Evolutionary conservation across 2,797 vertebrate genomes (phyloP).

Genomic region (Ctenopoma multispine): DNA sequence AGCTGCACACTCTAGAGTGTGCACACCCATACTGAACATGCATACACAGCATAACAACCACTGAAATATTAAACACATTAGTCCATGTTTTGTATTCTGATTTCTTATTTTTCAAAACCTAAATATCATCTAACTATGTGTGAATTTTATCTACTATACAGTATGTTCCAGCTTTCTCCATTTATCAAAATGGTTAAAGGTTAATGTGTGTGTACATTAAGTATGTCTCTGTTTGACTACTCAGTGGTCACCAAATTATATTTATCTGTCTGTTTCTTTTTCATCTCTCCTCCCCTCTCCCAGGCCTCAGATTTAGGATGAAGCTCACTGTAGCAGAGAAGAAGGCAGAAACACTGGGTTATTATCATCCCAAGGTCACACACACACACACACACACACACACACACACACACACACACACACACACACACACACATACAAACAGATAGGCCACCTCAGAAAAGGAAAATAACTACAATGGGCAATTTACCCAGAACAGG

Average conservation of each 20-base stretch:
- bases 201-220: neutral
- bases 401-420: too few relatives aligned
- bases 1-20: too few relatives aligned
- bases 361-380: constrained; percentile 75
- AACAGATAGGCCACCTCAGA: constrained; percentile 69
- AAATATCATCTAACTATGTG: constrained; percentile 6
- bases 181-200: constrained; percentile 10
- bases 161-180: neutral
- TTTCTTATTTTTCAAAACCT: constrained; percentile 13
- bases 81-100: neutral
- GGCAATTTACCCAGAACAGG: constrained; percentile 80
- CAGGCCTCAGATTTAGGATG: constrained; percentile 44
- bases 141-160: neutral
- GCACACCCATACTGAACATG: too few relatives aligned
- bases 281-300: constrained; percentile 22
- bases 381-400: too few relatives aligned
- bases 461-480: constrained; percentile 79
- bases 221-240: neutral
- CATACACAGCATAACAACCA: constrained; percentile 15
- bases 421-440: constrained; percentile 37
- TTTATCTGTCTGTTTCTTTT: constrained; percentile 23
- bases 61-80: constrained; percentile 12
- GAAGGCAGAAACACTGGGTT: constrained; percentile 40
- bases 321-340: constrained; percentile 42
- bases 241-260: constrained; percentile 1